Evolutionary conservation across 2,888 invertebrate genomes (phyloP).

Genomic region (Saturnia japonica): DNA sequence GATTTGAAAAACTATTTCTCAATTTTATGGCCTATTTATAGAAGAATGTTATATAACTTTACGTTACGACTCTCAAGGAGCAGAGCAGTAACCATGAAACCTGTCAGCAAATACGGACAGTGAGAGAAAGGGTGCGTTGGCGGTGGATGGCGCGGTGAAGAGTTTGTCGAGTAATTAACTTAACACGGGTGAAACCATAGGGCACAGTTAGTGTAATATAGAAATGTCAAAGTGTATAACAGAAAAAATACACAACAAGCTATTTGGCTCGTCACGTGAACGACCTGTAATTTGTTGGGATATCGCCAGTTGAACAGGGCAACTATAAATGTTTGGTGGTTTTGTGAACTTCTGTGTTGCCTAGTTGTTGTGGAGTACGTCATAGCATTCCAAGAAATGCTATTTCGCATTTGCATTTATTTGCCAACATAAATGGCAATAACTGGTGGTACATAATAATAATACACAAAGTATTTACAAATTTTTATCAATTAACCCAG

Average conservation of each 20-base stretch:
- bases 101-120: too few species aligned
- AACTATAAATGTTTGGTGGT: not conserved
- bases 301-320: not conserved
- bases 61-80: too few species aligned
- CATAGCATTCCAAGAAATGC: not conserved
- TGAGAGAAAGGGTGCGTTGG: too few species aligned
- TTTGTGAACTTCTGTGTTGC: not conserved
- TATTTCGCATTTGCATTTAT: not conserved
- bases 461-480: not conserved
- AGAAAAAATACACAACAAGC: not conserved
- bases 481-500: not conserved
- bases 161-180: too few species aligned
- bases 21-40: too few species aligned
- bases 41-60: too few species aligned
- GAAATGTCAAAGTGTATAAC: not conserved
- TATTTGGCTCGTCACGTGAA: constrained; percentile 9
- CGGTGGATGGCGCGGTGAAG: too few species aligned
- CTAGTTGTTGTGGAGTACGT: not conserved
- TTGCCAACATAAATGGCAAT: not conserved
- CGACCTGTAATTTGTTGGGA: constrained; percentile 12
- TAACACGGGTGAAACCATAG: too few species aligned
- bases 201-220: too few species aligned
- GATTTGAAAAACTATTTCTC: too few species aligned
- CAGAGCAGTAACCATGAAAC: too few species aligned
- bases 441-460: not conserved